A percentile compares a stretch with the other conserved stretches of the same genome.
Evolutionary conservation across 1,140 invertebrate genomes (phyloP).

Genomic region (Drosophila bifasciata): DNA sequence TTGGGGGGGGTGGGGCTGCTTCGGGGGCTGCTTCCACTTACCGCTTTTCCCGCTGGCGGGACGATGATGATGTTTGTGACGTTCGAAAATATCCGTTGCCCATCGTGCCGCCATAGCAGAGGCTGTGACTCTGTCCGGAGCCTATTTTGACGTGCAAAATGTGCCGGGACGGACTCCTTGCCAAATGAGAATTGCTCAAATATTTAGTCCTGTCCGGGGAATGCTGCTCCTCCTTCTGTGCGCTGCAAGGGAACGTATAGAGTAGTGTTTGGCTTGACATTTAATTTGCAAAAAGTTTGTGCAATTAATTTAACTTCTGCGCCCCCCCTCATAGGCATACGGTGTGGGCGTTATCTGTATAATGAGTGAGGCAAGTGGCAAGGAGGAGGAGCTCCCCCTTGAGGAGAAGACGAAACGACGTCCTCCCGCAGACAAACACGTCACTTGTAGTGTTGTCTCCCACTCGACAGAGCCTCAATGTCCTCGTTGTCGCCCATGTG

Average conservation of each 20-base stretch:
- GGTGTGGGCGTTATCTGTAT: constrained; percentile 24
- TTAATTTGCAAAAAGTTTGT: constrained; percentile 35
- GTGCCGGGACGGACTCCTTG: constrained; percentile 39
- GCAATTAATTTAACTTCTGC: constrained; percentile 59
- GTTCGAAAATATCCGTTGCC: constrained; percentile 83
- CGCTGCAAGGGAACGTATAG: constrained; percentile 54
- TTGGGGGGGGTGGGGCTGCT: not conserved
- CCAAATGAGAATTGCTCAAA: constrained; percentile 15
- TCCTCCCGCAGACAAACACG: constrained; percentile 5
- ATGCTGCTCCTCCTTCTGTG: not conserved
- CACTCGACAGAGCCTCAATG: constrained; percentile 31
- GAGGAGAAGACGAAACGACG: constrained; percentile 22
- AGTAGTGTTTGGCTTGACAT: constrained; percentile 45
- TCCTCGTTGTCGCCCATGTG: constrained; percentile 32
- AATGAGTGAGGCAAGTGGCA: constrained; percentile 38
- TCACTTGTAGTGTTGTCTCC: constrained; percentile 15
- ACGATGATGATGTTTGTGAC: constrained; percentile 78
- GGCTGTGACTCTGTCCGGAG: constrained; percentile 84
- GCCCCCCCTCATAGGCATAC: constrained; percentile 6
- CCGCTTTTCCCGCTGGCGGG: constrained; percentile 79
- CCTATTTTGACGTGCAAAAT: constrained; percentile 84
- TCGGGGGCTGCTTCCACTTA: constrained; percentile 74
- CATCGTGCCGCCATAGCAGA: constrained; percentile 84
- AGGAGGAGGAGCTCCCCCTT: constrained; percentile 22
- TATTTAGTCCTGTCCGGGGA: constrained; percentile 3